phyloP scores from a whole-genome alignment of 2,113 vertebrate genomes.

The Neotoma lepida region DNA sequence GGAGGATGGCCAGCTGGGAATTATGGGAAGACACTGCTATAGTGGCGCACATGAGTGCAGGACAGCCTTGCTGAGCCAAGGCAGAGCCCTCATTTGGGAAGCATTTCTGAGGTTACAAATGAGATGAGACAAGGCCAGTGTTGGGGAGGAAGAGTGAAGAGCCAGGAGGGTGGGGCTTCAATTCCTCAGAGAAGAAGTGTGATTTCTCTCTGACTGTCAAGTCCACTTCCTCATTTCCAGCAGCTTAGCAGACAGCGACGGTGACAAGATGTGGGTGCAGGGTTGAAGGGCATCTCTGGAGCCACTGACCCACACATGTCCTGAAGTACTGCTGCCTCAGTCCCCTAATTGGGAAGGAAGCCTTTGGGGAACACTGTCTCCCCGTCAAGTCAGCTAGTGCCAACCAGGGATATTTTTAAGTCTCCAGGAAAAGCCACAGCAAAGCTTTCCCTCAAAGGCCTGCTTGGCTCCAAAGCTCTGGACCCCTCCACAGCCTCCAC shows the following conservation, averaged over 20 bases:
- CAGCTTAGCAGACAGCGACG: no score
- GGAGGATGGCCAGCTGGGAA: background rate
- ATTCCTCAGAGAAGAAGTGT: constrained; percentile 58
- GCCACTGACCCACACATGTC: accelerated
- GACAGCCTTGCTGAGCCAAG: background rate
- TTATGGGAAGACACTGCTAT: background rate
- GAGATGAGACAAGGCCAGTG: background rate
- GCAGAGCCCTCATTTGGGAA: background rate
- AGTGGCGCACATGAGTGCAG: background rate
- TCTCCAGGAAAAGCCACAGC: background rate
- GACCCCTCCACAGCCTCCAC: background rate
- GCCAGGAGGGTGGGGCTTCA: background rate
- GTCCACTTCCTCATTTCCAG: constrained; percentile 53
- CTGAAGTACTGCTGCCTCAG: background rate
- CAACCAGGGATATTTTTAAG: background rate
- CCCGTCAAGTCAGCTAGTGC: background rate
- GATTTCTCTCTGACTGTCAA: constrained; percentile 26
- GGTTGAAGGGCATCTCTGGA: background rate
- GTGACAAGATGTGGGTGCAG: background rate
- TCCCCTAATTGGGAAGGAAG: background rate
- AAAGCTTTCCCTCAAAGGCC: background rate
- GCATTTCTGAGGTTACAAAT: background rate
- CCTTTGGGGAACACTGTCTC: background rate
- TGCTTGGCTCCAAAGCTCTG: background rate
- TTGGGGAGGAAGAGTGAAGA: background rate